Percentiles rank a stretch among this genome's conserved stretches.
Conservation (phyloP, 2,888 invertebrate genomes). For the Brachyptera putata region DNA sequence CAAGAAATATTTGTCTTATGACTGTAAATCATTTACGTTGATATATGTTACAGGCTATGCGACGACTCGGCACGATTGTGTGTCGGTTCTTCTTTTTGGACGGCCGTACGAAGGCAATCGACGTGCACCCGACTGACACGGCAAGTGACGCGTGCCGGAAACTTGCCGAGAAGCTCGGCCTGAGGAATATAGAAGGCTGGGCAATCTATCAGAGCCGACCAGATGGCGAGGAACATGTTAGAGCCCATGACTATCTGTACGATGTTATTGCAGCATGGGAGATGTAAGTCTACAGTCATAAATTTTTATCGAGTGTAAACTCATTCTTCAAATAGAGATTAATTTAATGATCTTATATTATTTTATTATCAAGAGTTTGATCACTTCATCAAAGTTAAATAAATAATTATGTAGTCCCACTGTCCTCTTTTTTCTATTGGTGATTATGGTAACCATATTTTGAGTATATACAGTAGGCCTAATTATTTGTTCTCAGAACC, state of each 20-base stretch:
- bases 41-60: constrained; percentile 64
- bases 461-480: too few species aligned
- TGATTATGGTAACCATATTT: too few species aligned
- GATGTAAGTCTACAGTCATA: constrained; percentile 53
- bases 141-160: constrained; percentile 86
- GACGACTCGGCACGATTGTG: constrained; percentile 84
- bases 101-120: constrained; percentile 90
- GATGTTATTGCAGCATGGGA: constrained; percentile 96
- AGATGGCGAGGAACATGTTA: constrained; percentile 84
- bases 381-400: too few species aligned
- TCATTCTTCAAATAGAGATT: too few species aligned
- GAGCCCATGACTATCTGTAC: constrained; percentile 86
- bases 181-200: constrained; percentile 86
- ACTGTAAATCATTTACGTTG: not conserved
- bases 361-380: too few species aligned
- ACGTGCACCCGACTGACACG: constrained; percentile 91
- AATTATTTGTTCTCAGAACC: too few species aligned
- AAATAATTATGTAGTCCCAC: too few species aligned
- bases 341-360: too few species aligned
- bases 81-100: constrained; percentile 93
- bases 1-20: not conserved
- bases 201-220: constrained; percentile 87
- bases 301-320: too few species aligned
- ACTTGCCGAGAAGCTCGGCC: constrained; percentile 81
- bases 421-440: too few species aligned